Evolutionary conservation across 2,888 invertebrate genomes (phyloP).

Genomic region (Parochlus steinenii): DNA sequence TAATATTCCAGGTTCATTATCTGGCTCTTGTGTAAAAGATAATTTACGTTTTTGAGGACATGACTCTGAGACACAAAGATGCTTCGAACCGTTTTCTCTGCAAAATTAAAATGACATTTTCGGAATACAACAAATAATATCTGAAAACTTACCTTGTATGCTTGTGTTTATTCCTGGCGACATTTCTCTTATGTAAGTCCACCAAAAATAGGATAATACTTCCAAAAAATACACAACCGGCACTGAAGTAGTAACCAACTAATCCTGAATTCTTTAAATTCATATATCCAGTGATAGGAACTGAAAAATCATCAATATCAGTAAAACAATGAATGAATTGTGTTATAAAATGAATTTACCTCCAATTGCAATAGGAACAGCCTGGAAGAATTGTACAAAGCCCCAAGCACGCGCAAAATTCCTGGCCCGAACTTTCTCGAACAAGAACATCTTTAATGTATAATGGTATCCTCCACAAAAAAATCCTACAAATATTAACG

Average conservation of each 20-base stretch:
- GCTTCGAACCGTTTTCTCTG: slow-evolving; percentile 36
- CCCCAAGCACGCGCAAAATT: slow-evolving; percentile 82
- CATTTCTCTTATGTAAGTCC: slow-evolving; percentile 56
- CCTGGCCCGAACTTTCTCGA: slow-evolving; percentile 67
- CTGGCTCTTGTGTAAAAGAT: slow-evolving; percentile 42
- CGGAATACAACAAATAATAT: slow-evolving; percentile 2
- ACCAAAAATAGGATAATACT: slow-evolving; percentile 65
- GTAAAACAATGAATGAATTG: too few relatives aligned
- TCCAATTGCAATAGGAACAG: too few relatives aligned
- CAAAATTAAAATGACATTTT: neutral
- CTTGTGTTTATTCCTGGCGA: slow-evolving; percentile 49
- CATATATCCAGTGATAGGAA: slow-evolving; percentile 60
- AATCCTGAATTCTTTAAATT: slow-evolving; percentile 60
- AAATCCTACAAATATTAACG: slow-evolving; percentile 51
- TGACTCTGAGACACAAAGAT: slow-evolving; percentile 37
- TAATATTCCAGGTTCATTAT: slow-evolving; percentile 33
- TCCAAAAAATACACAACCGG: slow-evolving; percentile 58
- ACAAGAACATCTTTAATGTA: slow-evolving; percentile 77
- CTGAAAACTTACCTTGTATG: slow-evolving; percentile 11
- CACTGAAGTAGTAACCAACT: slow-evolving; percentile 71
- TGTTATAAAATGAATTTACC: too few relatives aligned
- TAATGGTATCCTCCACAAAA: slow-evolving; percentile 81
- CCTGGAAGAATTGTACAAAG: slow-evolving; percentile 74
- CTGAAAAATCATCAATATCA: too few relatives aligned
- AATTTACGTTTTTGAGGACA: slow-evolving; percentile 39